Conservation (phyloP, 1,140 invertebrate species). For the Dendroctonus valens region DNA sequence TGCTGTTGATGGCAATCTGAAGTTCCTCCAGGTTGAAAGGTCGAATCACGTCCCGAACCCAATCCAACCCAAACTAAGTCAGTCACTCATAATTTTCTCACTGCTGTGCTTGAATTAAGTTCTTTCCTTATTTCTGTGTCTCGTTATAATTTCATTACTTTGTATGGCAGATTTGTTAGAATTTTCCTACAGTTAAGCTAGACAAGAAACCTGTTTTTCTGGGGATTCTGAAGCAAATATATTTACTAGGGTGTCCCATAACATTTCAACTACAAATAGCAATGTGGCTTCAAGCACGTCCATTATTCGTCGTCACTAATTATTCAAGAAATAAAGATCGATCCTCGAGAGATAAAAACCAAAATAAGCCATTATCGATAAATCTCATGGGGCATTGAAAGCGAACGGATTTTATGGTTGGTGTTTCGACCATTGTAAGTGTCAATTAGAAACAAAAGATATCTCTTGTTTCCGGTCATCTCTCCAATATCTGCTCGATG, state of each 20-base stretch:
- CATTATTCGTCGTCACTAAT: slow-evolving; percentile 17
- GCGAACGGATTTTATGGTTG: slow-evolving; percentile 17
- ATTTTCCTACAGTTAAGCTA: too few species aligned
- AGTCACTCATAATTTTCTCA: too few species aligned
- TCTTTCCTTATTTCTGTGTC: too few species aligned
- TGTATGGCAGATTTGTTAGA: too few species aligned
- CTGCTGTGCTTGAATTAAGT: too few species aligned
- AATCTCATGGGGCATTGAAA: slow-evolving; percentile 16
- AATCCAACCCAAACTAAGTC: too few species aligned
- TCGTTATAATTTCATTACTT: too few species aligned
- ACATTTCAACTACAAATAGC: neutral
- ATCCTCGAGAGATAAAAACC: slow-evolving; percentile 18
- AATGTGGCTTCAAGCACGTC: neutral
- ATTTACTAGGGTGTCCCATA: too few species aligned
- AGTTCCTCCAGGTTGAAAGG: neutral
- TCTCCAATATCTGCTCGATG: slow-evolving; percentile 22
- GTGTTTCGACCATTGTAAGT: slow-evolving; percentile 29
- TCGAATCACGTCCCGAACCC: neutral
- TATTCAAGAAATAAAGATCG: slow-evolving; percentile 30
- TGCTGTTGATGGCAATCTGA: neutral
- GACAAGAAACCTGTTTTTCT: too few species aligned
- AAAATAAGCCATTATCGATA: slow-evolving; percentile 22
- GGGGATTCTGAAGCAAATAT: too few species aligned
- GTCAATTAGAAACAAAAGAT: slow-evolving; percentile 29
- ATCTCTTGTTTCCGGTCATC: slow-evolving; percentile 31